Evolutionary conservation across 2,888 invertebrate genomes (phyloP), one percentile per base, ranked within the genome.

Genomic region (Synergus umbraculus): DNA sequence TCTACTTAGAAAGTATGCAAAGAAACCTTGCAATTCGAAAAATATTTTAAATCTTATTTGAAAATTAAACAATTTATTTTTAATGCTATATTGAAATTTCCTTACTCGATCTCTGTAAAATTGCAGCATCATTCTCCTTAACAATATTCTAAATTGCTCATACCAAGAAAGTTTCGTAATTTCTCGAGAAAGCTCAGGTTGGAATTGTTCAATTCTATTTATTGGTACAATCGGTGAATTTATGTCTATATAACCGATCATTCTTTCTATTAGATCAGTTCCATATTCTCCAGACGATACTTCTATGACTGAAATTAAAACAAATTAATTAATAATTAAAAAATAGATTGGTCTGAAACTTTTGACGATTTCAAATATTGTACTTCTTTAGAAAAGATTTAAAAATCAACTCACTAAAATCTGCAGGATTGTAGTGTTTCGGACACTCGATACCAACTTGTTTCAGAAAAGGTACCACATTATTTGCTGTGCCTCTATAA

Each of bases 361-460:
- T 44, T 44, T 0, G 10, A 44, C 1, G 10, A 0, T 44, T 13
- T 49, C 49, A 58, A 58, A 76, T 43, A 29, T 8, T 37, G 13
- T 29, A 43, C 37, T 76, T 4, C 15, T 60, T 60, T 29, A 10
- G 46, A 13, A 60, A 10, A 43, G 13, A 65, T 77, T 37, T 43
- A 29, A 63, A 3, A 41, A 77, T n/a, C 13, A 46, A 93, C 95
- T 95, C 92, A 98, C 98, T 95, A 92, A 98, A 99, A 93, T 99
- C 99, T 7, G 98, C 98, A 0, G 99, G 99, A 92, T 98, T 99
- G 90, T 98, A 98, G 85, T 98, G 97, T 82, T 94, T 95, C 0
- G 99, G 99, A 90, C 99, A 99, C 44, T 96, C 94, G 58, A 98
- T 93, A 60, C 96, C 97, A 76, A 98, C 92, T 12, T 95, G 76